Base-by-base conservation (phyloP, 2,113 vertebrate genomes). In the Aleadryas rufinucha region DNA sequence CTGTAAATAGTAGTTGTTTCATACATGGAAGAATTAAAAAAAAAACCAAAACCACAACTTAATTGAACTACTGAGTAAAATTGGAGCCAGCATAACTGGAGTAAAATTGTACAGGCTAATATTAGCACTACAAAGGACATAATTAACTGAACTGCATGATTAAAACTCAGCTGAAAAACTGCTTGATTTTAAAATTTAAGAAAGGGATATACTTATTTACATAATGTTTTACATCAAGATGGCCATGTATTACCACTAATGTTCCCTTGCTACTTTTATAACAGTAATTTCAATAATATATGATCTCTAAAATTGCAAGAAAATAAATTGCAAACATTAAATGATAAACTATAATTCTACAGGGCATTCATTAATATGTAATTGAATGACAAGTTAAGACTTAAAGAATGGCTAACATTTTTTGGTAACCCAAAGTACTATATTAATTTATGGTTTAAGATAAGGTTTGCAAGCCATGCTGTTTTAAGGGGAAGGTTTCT, bases 241-340 rank as follows among this genome's bases (percentile, higher is more conserved):
- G 26, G 31, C 47, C 11, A 75, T 87, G 26, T 90, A 87, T 87
- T 63, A 70, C 14, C 56, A n/a, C 37, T 94, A 52, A 81, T 45
- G 37, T 59, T 90, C 37, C 72, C 44, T 82, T 71, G 21, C 13
- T 93, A 57, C 19, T 80, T 93, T 85, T 76, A 86, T 57, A 45
- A 85, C 17, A 78, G 57, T 88, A 78, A 92, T 86, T 90, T 64
- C 45, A 69, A 27, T 19, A 77, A 60, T 64, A 23, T 39, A 89
- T 28, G 23, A 47, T 54, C 69, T 61, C 89, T 89, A 74, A 84
- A 88, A 93, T 33, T 61, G 23, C 33, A 75, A 89, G 41, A 78
- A 95, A 85, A 91, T 31, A 81, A 96, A 78, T 71, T 87, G 45
- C 64, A 87, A 95, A 49, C n/a, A 76, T 82, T 47, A 92, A 80